A percentile compares a stretch with the other conserved stretches of the same genome.
phyloP scores from a whole-genome alignment of 2,888 invertebrate genomes.

The Sussaba pulchella region DNA sequence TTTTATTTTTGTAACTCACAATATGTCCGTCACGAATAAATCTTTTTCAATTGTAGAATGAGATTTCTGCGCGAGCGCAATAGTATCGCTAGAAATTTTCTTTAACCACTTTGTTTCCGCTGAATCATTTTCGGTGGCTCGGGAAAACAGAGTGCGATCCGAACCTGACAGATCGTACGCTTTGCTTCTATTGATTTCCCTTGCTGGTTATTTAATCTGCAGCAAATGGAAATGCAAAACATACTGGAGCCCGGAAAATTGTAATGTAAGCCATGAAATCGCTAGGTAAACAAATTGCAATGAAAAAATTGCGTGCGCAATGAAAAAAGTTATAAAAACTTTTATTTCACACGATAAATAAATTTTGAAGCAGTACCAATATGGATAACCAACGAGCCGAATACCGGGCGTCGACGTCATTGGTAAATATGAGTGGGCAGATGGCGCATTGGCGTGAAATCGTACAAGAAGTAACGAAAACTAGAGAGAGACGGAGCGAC shows the following conservation, averaged over 20 bases:
- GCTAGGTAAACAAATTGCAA: too few relatives aligned
- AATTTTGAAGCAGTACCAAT: background rate
- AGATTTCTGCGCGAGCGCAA: too few relatives aligned
- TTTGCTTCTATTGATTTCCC: background rate
- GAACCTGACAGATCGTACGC: background rate
- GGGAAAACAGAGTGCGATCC: too few relatives aligned
- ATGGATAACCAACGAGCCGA: constrained; percentile 8
- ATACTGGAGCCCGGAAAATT: too few relatives aligned
- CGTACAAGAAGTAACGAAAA: constrained; percentile 30
- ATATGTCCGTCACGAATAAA: too few relatives aligned
- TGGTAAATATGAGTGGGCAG: constrained; percentile 49
- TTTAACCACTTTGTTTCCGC: too few relatives aligned
- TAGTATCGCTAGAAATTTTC: too few relatives aligned
- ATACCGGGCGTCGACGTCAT: constrained; percentile 9
- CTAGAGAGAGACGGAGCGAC: constrained; percentile 24
- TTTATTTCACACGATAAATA: background rate
- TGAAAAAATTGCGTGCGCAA: too few relatives aligned
- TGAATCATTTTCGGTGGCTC: too few relatives aligned
- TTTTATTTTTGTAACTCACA: too few relatives aligned
- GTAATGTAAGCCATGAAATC: background rate
- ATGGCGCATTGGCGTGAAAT: constrained; percentile 63
- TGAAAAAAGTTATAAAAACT: background rate
- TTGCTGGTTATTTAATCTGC: background rate
- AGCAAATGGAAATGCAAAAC: too few relatives aligned
- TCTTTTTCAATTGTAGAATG: too few relatives aligned